These are phyloP conservation scores for Tringa solitaria DNA, from an alignment of 2,113 vertebrate genomes.

Conservation along the genomic window DNA sequence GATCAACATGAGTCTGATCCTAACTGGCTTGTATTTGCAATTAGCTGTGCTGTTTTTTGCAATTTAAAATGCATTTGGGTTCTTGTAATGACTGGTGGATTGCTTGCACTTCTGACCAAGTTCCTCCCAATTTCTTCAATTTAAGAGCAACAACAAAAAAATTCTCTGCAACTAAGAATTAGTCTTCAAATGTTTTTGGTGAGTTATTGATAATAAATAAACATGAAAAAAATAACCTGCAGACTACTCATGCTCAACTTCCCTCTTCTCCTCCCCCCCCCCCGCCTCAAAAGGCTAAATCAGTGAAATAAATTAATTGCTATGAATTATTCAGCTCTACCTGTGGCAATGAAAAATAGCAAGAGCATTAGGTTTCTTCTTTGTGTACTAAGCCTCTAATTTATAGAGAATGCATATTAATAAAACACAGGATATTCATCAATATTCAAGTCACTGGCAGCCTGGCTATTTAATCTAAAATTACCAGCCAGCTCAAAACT, in stretches of 20 bases:
- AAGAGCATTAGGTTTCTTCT: constrained; percentile 63
- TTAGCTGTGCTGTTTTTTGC: neutral
- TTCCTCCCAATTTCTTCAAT: neutral
- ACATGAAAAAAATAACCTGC: constrained; percentile 29
- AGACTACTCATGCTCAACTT: constrained; percentile 20
- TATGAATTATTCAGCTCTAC: constrained; percentile 69
- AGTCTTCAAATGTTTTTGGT: neutral
- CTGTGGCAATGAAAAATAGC: constrained; percentile 71
- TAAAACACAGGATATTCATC: constrained; percentile 69
- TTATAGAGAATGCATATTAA: constrained; percentile 70
- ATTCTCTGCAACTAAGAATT: neutral
- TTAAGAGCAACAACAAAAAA: neutral
- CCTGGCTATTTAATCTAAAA: constrained; percentile 70
- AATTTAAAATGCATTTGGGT: neutral
- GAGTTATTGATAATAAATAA: constrained; percentile 40
- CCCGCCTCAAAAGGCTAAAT: constrained; percentile 26
- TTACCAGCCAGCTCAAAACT: constrained; percentile 65
- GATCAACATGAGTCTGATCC: neutral
- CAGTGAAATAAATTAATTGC: constrained; percentile 70
- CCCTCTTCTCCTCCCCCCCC: neutral
- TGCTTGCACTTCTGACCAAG: neutral
- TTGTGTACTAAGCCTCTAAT: constrained; percentile 70
- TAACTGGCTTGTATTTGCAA: neutral
- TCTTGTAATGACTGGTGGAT: neutral
- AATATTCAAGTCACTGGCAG: constrained; percentile 65